Base-by-base conservation (phyloP, 2,113 vertebrate genomes). In the Gracilinanus agilis region DNA sequence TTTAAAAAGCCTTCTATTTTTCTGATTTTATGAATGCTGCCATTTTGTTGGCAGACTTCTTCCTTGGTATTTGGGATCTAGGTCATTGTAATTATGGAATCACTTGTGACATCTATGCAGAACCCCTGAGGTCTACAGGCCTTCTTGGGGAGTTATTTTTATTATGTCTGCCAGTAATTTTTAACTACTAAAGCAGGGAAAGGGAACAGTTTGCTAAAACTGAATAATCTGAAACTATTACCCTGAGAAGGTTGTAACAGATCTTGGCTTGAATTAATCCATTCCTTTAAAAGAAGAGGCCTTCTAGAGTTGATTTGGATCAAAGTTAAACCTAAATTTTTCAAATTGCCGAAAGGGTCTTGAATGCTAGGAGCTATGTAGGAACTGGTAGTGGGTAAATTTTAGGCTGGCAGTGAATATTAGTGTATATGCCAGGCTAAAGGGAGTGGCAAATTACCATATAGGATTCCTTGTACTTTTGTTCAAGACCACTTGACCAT, bases 221-320 rank as follows among this genome's bases (percentile, higher is more conserved):
- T 89, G 16, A 25, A 44, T 0, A 27, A 83, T 40, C 67, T 83
- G 1, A 1, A 23, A 5, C 29, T 7, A 34, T 90, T 61, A 91
- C 90, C 55, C 55, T 89, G 34, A 97, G 94, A 53, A 89, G 24
- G 95, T 10, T 55, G 34, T 90, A 95, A 89, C 27, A 88, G 9
- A 83, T 83, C 90, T 94, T 58, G 61, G 54, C 90, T 29, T 91
- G 53, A 95, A 92, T 53, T 96, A 88, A 88, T 40, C 56, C 53
- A 61, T 93, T 93, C n/a, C 58, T 94, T 95, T 96, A 90, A 19
- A 2, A 58, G 16, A 83, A 83, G n/a, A 92, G 40, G 53, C 25
- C 34, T 21, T 90, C 89, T 9, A 91, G 56, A 90, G 67, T 83
- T 83, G n/a, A 83, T 40, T 83, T 83, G 67, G 34, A 40, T 75